Evolutionary conservation across 2,113 vertebrate species (phyloP).

Genomic region (Grallaria varia): DNA sequence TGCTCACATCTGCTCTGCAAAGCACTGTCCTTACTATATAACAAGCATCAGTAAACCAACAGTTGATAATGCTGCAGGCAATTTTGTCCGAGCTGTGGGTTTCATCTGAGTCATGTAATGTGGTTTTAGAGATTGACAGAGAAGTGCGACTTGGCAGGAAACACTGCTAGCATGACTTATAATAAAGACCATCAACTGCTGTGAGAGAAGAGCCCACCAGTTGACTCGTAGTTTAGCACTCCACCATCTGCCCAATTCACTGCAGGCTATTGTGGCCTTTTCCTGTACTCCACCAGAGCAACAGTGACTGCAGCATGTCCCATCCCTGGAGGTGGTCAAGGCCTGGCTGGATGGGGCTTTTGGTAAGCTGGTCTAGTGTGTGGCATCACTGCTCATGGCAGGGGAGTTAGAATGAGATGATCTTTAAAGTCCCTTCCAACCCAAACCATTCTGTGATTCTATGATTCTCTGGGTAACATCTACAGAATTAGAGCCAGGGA

Average conservation of each 20-base stretch:
- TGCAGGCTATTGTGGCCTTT: not conserved
- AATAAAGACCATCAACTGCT: not conserved
- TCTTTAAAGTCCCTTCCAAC: not conserved
- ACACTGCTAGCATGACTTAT: fast-evolving
- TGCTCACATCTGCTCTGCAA: not conserved
- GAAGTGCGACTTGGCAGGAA: not conserved
- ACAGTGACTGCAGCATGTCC: not conserved
- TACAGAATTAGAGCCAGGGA: not conserved
- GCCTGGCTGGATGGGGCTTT: not conserved
- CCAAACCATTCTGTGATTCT: not conserved
- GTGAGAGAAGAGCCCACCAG: not conserved
- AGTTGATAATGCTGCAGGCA: not conserved
- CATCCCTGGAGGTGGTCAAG: not conserved
- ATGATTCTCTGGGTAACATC: not conserved
- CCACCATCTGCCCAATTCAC: not conserved
- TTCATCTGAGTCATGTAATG: not conserved
- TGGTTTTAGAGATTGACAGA: not conserved
- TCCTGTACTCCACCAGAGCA: not conserved
- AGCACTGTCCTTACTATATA: not conserved
- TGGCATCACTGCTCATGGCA: not conserved
- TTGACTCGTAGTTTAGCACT: not conserved
- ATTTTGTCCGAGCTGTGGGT: not conserved
- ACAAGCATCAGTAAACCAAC: not conserved
- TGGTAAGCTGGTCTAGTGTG: not conserved
- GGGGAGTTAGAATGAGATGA: fast-evolving